Base-by-base conservation (phyloP, 2,113 vertebrate species). In the Mola mola region DNA sequence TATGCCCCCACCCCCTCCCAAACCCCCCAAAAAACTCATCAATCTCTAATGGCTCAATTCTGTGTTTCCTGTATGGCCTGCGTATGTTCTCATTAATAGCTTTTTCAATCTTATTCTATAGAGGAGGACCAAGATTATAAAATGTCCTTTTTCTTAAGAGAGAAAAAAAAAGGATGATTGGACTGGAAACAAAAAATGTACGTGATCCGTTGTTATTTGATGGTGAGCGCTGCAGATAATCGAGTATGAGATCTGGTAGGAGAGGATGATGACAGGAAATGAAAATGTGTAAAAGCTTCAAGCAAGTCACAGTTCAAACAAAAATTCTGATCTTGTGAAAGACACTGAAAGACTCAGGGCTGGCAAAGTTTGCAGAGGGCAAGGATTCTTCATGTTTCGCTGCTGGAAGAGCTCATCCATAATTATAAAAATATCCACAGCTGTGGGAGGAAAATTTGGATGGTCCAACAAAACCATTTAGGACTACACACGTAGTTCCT, bases 31-130 rank as follows among this genome's bases (percentile, higher is more conserved):
- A 81, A 80, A 86, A 72, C 81, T 80, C 80, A 87, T 88, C 85
- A 81, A 84, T 87, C 80, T 84, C 81, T 84, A 87, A 88, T 84
- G 84, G 62, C 63, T 87, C 83, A 67, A 73, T 81, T 87, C 69
- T 57, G 75, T 85, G 71, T 87, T 82, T 41, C 74, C 67, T 46
- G 31, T 72, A 63, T 70, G 64, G 67, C 66, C 69, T 50, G 77
- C 8, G 20, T 81, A 82, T 87, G 72, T 88, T 85, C 72, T 81
- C 63, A 71, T 82, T 90, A 85, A 87, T 85, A 53, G 61, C 74
- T 82, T 85, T 21, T 87, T 85, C 82, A 81, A 79, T 78, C 80
- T 72, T 40, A 64, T 61, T 57, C 36, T 70, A 71, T 49, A 57
- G 70, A 78, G 64, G 67, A 57, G 41, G 52, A 37, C 57, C 44